Base-by-base conservation (phyloP, 2,888 invertebrate species). In the Meghimatium bilineatum region DNA sequence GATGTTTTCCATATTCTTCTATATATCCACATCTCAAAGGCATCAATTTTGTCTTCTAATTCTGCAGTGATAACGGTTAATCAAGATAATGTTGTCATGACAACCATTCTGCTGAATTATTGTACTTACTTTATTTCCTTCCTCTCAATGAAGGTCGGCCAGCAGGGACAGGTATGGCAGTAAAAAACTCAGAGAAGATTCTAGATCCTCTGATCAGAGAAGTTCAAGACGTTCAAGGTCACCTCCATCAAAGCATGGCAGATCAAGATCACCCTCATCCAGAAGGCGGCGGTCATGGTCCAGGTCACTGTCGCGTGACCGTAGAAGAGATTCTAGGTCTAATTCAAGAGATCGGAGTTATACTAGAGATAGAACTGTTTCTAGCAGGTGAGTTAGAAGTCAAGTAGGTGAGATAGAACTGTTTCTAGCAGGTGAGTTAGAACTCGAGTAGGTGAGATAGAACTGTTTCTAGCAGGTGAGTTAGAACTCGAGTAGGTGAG, bases 301-400 rank as follows among this genome's bases (percentile, higher is more conserved):
- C 63, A 82, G 87, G 76, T 86, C 87, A 80, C 36, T 72, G 34
- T 88, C 87, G 67, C 83, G 85, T 6, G 85, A 87, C 76, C 88
- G 87, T 56, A 88, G 87, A 26, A 44, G 14, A 23, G 29, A 72
- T 1, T 72, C 32, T 12, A 80, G 74, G 84, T 87, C 60, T 69
- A 85, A 72, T 84, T 82, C 71, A n/a, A 83, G 69, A 77, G 84
- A 72, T 32, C 60, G 66, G 38, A 44, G 44, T 44, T 10, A 17
- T 32, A 44, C 60, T 52, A 56, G 52, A 60, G 76, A 75, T 38
- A 74, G 32, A 75, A 38, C 49, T 5, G 44, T 44, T 44, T 44
- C 44, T 66, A 29, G 1, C 8, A 34, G 67, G 67, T 32, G 14
- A 17, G 17, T 34, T 0, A 29, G 29, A 29, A 20, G 63, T 20